These are phyloP conservation scores for Hiodon alosoides DNA, from an alignment of 2,113 vertebrate genomes.

Conservation along the genomic window DNA sequence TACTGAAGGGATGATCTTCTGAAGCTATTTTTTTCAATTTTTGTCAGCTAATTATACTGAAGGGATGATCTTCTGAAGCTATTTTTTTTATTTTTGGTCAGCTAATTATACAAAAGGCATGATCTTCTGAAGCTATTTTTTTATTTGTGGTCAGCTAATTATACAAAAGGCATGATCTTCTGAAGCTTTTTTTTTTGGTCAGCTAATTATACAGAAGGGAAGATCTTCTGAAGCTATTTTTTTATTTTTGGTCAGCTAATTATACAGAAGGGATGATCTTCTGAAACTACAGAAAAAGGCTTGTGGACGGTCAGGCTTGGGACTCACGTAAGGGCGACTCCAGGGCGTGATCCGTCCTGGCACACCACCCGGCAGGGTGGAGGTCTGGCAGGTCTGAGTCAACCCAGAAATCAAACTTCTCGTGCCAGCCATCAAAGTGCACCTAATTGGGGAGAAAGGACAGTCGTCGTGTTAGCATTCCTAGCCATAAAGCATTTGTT, in stretches of 20 bases:
- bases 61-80: not conserved
- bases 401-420: constrained; percentile 63
- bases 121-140: too few species aligned
- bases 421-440: constrained; percentile 65
- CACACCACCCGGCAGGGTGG: constrained; percentile 64
- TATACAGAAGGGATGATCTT: too few species aligned
- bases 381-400: constrained; percentile 61
- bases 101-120: too few species aligned
- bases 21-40: too few species aligned
- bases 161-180: too few species aligned
- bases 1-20: too few species aligned
- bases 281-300: not conserved
- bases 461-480: not conserved
- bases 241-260: too few species aligned
- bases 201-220: too few species aligned
- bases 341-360: constrained; percentile 58
- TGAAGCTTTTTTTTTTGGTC: too few species aligned
- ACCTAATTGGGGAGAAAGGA: constrained; percentile 41
- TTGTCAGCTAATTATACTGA: not conserved
- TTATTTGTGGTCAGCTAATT: not conserved
- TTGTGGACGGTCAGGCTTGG: not conserved
- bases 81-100: not conserved
- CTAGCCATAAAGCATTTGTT: too few species aligned
- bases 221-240: too few species aligned
- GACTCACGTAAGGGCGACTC: constrained; percentile 53